Percentiles rank a stretch among this genome's conserved stretches.
These are phyloP conservation scores for Martes martes DNA, from an alignment of 2,113 vertebrate genomes.

Conservation along the genomic window DNA sequence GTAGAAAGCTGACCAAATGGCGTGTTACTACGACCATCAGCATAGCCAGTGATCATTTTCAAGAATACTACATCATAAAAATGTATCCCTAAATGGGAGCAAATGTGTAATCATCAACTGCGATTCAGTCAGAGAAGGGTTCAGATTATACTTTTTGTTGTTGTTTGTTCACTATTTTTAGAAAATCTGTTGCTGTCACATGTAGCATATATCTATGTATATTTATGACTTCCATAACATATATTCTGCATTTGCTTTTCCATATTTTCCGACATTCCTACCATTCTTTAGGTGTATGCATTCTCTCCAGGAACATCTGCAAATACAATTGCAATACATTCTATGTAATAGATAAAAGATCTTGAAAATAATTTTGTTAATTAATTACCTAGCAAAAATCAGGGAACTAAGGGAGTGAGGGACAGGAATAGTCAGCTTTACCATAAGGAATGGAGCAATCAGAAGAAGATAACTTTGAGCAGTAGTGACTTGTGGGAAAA, in stretches of 20 bases:
- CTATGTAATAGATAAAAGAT: not conserved
- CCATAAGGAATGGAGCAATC: rapidly evolving
- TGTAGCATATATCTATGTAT: not conserved
- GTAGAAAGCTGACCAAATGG: not conserved
- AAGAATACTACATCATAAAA: not conserved
- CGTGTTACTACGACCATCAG: not conserved
- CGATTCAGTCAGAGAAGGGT: not conserved
- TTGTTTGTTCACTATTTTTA: not conserved
- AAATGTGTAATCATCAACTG: not conserved
- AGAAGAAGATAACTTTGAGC: not conserved
- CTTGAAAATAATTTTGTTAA: not conserved
- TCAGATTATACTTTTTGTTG: not conserved
- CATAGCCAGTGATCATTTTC: not conserved
- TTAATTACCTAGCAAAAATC: not conserved
- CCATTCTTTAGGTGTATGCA: not conserved
- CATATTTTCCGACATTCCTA: not conserved
- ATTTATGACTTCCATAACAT: not conserved
- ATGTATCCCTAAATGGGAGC: not conserved
- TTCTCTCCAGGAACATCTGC: not conserved
- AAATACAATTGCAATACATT: not conserved
- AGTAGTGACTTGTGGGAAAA: not conserved
- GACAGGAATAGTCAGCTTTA: not conserved
- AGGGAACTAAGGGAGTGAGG: not conserved
- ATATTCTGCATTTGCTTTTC: not conserved
- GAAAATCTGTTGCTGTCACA: not conserved